These are phyloP conservation scores for Cyprinodon variegatus DNA, from an alignment of 2,113 vertebrate genomes.

Conservation along the genomic window DNA sequence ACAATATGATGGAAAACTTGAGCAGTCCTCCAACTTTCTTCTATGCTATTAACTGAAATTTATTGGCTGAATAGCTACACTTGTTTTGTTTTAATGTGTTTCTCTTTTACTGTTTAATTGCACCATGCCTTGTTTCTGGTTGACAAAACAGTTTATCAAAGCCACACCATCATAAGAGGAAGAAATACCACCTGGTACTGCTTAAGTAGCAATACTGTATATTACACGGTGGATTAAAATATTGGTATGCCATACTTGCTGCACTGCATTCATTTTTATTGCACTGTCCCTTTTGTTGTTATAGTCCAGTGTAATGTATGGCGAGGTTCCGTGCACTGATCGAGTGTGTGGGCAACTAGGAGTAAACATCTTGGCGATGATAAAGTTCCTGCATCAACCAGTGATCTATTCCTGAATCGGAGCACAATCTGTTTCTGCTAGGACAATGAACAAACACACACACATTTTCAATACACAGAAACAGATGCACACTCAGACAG, in stretches of 20 bases:
- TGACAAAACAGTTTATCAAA: constrained; percentile 11
- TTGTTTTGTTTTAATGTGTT: neutral
- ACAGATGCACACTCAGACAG: constrained; percentile 47
- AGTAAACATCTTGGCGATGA: constrained; percentile 66
- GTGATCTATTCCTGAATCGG: constrained; percentile 64
- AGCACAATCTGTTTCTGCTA: constrained; percentile 52
- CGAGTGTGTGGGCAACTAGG: constrained; percentile 54
- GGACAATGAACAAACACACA: constrained; percentile 31
- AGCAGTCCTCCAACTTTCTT: neutral
- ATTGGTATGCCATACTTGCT: constrained; percentile 45
- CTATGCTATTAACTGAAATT: neutral
- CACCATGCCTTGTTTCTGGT: neutral
- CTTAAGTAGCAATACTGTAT: constrained; percentile 15
- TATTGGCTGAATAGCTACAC: neutral
- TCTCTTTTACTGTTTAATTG: constrained; percentile 2
- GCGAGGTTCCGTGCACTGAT: constrained; percentile 52
- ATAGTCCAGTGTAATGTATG: constrained; percentile 53
- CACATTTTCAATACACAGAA: constrained; percentile 19
- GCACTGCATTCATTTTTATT: constrained; percentile 52
- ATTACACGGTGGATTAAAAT: constrained; percentile 45
- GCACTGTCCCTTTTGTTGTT: constrained; percentile 38
- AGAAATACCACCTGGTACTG: constrained; percentile 16
- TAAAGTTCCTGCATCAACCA: constrained; percentile 61
- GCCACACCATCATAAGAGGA: neutral
- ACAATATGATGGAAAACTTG: no score